These are phyloP conservation scores for Felis chaus DNA, from an alignment of 2,113 vertebrate species.

Conservation along the genomic window DNA sequence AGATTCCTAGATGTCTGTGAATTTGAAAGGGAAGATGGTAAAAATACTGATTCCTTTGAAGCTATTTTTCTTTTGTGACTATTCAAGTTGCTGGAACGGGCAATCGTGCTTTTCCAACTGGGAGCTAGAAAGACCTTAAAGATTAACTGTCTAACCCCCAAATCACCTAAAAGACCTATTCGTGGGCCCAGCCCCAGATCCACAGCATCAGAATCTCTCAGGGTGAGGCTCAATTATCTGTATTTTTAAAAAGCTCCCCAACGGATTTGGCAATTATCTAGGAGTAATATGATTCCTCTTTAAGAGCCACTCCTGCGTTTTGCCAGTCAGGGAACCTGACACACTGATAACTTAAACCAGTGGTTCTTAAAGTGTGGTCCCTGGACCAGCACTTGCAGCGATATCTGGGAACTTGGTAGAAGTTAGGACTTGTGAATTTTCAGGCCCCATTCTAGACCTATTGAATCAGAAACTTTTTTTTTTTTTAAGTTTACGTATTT, in stretches of 20 bases:
- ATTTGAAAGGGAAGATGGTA: neutral
- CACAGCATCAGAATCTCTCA: neutral
- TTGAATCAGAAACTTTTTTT: neutral
- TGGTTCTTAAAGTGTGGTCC: neutral
- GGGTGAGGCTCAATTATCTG: neutral
- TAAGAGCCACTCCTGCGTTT: neutral
- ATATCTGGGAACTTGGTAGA: neutral
- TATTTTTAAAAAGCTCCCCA: neutral
- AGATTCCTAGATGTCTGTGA: neutral
- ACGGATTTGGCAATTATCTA: neutral
- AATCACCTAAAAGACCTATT: neutral
- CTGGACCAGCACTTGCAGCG: neutral
- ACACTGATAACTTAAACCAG: neutral
- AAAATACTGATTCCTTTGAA: neutral
- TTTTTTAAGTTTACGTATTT: too few species aligned
- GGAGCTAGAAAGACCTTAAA: neutral
- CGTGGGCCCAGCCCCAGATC: neutral
- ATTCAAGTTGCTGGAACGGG: neutral
- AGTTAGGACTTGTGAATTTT: neutral
- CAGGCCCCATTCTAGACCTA: neutral
- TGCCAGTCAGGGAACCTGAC: neutral
- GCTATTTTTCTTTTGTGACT: neutral
- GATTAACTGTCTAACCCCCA: neutral
- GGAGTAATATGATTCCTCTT: neutral
- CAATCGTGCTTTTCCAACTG: neutral